Base-by-base conservation (phyloP, 2,888 invertebrate genomes). In the Cataglyphis livida region DNA sequence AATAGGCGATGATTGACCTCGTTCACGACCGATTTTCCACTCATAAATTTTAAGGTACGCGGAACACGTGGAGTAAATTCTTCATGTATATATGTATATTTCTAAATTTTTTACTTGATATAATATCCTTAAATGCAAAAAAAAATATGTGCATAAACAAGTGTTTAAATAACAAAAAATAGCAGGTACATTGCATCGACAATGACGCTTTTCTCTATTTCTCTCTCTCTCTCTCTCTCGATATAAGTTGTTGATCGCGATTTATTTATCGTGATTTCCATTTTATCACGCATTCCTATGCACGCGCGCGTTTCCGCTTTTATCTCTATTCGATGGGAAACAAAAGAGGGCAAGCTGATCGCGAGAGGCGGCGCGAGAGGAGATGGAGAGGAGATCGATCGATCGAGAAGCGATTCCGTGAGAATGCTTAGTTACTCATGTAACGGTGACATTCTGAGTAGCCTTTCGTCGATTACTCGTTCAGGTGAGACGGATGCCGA, bases 401-500 rank as follows among this genome's bases (percentile, higher is more conserved):
- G 28, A 41, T 70, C 57, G n/a, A 3, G n/a, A n/a, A 9, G 21
- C n/a, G 21, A 51, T 51, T 70, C n/a, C 74, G 44, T 59, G 76
- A 21, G 76, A 76, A 76, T 68, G 66, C 54, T 28, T 7, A 6
- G 38, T 38, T 76, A 6, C 18, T 18, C 1, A n/a, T 28, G 54
- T 38, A 68, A 81, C 62, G 64, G 25, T 18, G 51, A 65, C 35
- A 9, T 74, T 74, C 51, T n/a, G 38, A 76, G 51, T 35, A 54
- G 38, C 68, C 54, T 78, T 44, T 70, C 59, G 59, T 70, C 66
- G 59, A 71, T 57, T 59, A 25, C 18, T n/a, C 44, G 51, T 51
- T 28, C 21, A 70, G 28, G 32, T 59, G 38, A 76, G 76, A 54
- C 79, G 73, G 75, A 74, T 38, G 68, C 28, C 83, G 85, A 90